phyloP scores from a whole-genome alignment of 92 coral and sea anemone genomes.

The Zoanthus gigantus region DNA sequence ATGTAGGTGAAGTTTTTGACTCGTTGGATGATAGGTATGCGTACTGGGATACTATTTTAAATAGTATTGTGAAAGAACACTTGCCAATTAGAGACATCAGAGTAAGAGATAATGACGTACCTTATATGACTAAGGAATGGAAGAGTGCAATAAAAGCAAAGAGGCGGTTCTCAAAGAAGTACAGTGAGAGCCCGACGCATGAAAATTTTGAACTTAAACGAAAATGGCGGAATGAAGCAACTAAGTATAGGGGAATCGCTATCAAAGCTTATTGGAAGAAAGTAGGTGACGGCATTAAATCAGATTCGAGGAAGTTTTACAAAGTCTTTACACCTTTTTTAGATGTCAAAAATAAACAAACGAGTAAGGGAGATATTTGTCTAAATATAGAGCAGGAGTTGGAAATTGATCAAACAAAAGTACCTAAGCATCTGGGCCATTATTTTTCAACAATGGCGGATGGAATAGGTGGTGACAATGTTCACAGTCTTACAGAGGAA shows the following conservation, averaged over 20 bases:
- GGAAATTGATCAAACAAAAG: constrained; percentile 43
- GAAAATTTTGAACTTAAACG: not conserved
- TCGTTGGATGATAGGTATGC: not conserved
- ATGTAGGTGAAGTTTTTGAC: not conserved
- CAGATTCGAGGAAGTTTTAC: not conserved
- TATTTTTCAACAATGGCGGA: constrained; percentile 45
- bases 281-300: not conserved
- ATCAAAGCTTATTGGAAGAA: too few species aligned
- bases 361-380: constrained; percentile 9
- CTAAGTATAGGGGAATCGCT: not conserved
- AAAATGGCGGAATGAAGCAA: not conserved
- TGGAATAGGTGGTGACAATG: constrained; percentile 49
- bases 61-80: not conserved
- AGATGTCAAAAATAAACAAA: constrained; percentile 24
- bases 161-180: not conserved
- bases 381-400: constrained; percentile 22
- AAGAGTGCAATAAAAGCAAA: not conserved
- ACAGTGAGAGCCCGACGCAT: not conserved
- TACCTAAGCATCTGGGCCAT: constrained; percentile 37
- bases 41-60: not conserved
- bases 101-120: not conserved
- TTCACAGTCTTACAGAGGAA: constrained; percentile 22
- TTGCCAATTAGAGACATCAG: not conserved
- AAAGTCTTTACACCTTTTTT: constrained; percentile 22
- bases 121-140: not conserved